Base-by-base conservation (phyloP, 2,113 vertebrate species). In the Brachionichthys hirsutus region DNA sequence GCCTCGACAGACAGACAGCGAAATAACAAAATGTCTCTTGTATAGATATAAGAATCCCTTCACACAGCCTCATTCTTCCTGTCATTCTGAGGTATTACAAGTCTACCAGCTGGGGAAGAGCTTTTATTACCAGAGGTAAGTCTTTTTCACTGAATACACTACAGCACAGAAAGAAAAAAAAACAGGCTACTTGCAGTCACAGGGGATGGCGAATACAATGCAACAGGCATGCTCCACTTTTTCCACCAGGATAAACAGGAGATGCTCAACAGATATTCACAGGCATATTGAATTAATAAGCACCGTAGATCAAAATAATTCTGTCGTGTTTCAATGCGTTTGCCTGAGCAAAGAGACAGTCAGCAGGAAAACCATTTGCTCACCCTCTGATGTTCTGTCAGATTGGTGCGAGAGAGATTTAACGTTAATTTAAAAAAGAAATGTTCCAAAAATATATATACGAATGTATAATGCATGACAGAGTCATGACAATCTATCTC, bases 231-330 rank as follows among this genome's bases (percentile, higher is more conserved):
- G 15, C 34, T 63, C 42, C 48, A 48, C 16, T 3, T 40, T 57
- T 54, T 3, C 34, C 41, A 44, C 18, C 2, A 64, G 67, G 35
- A 66, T 73, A 65, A 75, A 72, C 55, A 62, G 51, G n/a, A 35
- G 48, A 67, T 46, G 18, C 36, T 38, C 36, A 38, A 30, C 3
- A 1, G 24, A 30, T 30, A 30, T 30, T 30, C 55, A 52, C 22
- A 40, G 42, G 55, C 49, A 61, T 35, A 57, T 63, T 54, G 69
- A 75, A 76, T 74, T 82, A 80, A 82, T 79, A 53, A 74, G 67
- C 48, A 15, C 44, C 4, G 9, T 4, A 69, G 81, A 87, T 81
- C 75, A 85, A 77, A 80, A 40, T 53, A 36, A 22, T 46, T 17
- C 38, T 44, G 43, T 45, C 55, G 49, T 68, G 57, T 74, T 69